Evolutionary conservation across 2,888 invertebrate species (phyloP).

Genomic region (Eristalis pertinax): DNA sequence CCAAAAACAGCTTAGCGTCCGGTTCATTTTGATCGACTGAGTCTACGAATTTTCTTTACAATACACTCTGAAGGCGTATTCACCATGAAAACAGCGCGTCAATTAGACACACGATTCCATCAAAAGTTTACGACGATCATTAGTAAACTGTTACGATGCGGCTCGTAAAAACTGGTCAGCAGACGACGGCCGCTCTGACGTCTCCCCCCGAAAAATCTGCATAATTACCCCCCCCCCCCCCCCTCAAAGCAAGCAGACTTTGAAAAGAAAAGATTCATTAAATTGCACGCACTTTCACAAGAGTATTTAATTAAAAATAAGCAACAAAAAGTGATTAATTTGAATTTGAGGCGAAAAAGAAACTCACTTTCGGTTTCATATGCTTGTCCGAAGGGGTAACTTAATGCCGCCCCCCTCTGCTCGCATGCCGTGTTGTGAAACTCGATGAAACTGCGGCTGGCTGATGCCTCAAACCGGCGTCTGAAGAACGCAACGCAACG

Average conservation of each 20-base stretch:
- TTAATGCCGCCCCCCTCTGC: constrained; percentile 1
- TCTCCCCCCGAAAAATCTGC: neutral
- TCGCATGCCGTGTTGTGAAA: neutral
- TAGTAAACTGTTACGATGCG: neutral
- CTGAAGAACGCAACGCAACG: constrained; percentile 15
- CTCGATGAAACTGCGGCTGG: constrained; percentile 20
- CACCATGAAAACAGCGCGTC: neutral
- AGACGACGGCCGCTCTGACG: neutral
- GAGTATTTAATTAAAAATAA: constrained; percentile 41
- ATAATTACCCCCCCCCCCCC: neutral
- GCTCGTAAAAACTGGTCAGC: constrained; percentile 7
- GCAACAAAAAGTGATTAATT: constrained; percentile 27
- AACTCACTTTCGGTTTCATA: constrained; percentile 1
- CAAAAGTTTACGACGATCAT: constrained; percentile 34
- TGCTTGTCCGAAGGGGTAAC: neutral
- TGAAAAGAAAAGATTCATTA: constrained; percentile 8
- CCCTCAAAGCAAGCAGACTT: no score
- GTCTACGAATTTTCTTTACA: neutral
- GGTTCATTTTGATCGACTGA: neutral
- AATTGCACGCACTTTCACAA: constrained; percentile 17
- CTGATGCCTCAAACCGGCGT: neutral
- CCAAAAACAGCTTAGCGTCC: neutral
- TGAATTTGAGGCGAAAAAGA: constrained; percentile 11
- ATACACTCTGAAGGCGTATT: neutral
- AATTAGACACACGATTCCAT: constrained; percentile 27